A percentile compares a stretch with the other conserved stretches of the same genome.
These are phyloP conservation scores for Lathronympha strigana DNA, from an alignment of 2,888 invertebrate genomes.

Conservation along the genomic window DNA sequence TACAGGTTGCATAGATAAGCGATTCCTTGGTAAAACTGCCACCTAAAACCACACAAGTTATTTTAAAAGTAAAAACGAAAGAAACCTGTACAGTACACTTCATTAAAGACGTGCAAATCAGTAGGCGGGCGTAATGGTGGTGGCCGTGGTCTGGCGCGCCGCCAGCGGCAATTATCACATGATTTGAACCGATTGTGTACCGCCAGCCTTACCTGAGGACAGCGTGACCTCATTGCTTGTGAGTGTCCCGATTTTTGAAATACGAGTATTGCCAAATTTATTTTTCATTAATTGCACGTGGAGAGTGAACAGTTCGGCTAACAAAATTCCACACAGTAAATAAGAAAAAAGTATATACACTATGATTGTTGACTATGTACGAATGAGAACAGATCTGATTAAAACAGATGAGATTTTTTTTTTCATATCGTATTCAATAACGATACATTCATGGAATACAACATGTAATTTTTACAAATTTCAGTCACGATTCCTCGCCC, in stretches of 20 bases:
- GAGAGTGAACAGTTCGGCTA: no score
- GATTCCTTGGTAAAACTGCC: neutral
- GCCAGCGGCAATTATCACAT: conserved; percentile 37
- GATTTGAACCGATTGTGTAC: conserved; percentile 30
- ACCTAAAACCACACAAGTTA: neutral
- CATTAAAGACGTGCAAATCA: conserved; percentile 25
- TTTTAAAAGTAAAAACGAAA: neutral
- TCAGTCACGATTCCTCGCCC: neutral
- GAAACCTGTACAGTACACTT: conserved; percentile 21
- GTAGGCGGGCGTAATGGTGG: conserved; percentile 23
- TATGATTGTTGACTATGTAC: no score
- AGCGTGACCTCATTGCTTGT: conserved; percentile 9
- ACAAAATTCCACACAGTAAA: no score
- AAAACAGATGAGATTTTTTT: no score
- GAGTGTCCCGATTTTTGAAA: conserved; percentile 6
- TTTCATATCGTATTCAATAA: no score
- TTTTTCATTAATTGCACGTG: no score
- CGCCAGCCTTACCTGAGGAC: conserved; percentile 16
- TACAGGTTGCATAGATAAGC: neutral
- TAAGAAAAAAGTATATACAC: no score
- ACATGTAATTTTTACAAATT: neutral
- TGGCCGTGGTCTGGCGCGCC: conserved; percentile 27
- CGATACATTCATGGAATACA: no score
- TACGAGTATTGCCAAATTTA: no score
- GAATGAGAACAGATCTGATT: no score